Evolutionary conservation across 2,113 vertebrate genomes (phyloP).

Genomic region (Clarias magur): DNA sequence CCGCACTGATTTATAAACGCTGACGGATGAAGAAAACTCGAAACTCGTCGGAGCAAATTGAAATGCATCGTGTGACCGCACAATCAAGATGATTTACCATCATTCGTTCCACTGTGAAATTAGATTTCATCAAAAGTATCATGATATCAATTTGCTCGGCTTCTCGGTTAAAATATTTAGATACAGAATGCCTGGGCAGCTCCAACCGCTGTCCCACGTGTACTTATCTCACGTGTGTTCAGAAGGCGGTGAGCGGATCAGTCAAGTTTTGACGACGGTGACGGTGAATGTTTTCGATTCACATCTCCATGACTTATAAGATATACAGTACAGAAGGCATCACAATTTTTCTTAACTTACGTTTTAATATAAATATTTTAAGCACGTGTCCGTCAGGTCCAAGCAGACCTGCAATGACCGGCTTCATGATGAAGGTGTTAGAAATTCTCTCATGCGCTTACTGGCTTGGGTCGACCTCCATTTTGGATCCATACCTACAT

Average conservation of each 20-base stretch:
- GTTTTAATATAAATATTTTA: background rate
- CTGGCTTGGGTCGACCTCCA: background rate
- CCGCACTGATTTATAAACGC: slow-evolving; percentile 19
- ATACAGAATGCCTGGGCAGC: background rate
- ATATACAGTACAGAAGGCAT: background rate
- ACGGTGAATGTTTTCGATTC: background rate
- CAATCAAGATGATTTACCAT: slow-evolving; percentile 36
- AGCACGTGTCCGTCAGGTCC: background rate
- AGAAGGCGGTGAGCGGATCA: background rate
- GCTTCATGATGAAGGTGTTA: background rate
- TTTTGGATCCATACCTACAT: background rate
- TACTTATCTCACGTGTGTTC: background rate
- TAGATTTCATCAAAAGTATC: slow-evolving; percentile 8
- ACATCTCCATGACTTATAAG: background rate
- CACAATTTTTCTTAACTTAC: background rate
- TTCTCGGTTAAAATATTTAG: slow-evolving; percentile 28
- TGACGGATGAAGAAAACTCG: slow-evolving; percentile 4
- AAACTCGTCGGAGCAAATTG: background rate
- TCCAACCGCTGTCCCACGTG: background rate
- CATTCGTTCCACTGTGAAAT: slow-evolving; percentile 31
- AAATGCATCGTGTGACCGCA: slow-evolving; percentile 10
- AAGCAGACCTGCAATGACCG: background rate
- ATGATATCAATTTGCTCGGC: slow-evolving; percentile 8
- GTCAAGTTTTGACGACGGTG: background rate
- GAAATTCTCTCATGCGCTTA: background rate